A percentile compares a stretch with the other conserved stretches of the same genome.
Evolutionary conservation across 2,888 invertebrate genomes (phyloP).

Genomic region (Epicampocera succincta): DNA sequence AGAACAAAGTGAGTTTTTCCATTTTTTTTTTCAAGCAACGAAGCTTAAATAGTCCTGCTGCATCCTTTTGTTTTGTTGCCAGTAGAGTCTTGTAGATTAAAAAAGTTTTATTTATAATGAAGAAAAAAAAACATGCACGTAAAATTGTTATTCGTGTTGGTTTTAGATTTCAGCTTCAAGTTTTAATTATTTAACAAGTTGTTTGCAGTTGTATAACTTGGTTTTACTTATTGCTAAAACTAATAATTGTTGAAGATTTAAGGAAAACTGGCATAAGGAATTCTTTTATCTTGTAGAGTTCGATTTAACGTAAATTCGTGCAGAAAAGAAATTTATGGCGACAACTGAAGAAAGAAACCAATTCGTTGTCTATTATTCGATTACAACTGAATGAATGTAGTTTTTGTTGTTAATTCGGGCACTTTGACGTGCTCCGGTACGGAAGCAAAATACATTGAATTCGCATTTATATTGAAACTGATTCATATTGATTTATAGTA

Average conservation of each 20-base stretch:
- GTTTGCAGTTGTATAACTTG: slow-evolving; percentile 33
- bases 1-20: slow-evolving; percentile 1
- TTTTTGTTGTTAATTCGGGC: too few species aligned
- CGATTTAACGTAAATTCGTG: too few species aligned
- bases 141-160: slow-evolving; percentile 21
- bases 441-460: too few species aligned
- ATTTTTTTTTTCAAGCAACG: slow-evolving; percentile 13
- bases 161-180: slow-evolving; percentile 24
- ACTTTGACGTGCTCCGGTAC: too few species aligned
- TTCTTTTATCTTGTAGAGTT: too few species aligned
- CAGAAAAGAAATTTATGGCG: too few species aligned
- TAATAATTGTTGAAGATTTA: slow-evolving; percentile 1
- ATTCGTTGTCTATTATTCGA: too few species aligned
- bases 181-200: slow-evolving; percentile 37
- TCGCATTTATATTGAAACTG: too few species aligned
- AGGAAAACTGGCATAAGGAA: neutral
- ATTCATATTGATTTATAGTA: too few species aligned
- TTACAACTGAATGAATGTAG: too few species aligned
- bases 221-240: slow-evolving; percentile 12
- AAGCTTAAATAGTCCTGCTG: slow-evolving; percentile 4
- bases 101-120: slow-evolving; percentile 2
- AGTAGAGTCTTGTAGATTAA: slow-evolving; percentile 14
- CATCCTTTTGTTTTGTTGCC: slow-evolving; percentile 27
- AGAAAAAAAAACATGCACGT: neutral
- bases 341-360: too few species aligned